Conservation (phyloP, 2,113 vertebrate genomes). For the Baryphthengus martii region DNA sequence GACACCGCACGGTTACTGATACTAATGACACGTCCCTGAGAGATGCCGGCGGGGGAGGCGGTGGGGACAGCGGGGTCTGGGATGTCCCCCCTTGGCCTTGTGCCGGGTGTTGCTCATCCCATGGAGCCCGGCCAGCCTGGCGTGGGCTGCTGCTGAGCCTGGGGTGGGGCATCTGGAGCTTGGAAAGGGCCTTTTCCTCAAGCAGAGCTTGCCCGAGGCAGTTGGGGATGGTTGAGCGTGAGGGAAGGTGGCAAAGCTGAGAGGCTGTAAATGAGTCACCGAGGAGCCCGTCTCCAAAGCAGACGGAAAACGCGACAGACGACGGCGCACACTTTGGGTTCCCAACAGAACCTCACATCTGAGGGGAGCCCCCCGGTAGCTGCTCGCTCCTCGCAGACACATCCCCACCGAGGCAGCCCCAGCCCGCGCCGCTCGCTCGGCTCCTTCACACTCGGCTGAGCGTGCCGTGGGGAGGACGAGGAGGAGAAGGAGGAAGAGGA, state of each 20-base stretch:
- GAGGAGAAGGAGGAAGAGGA: neutral
- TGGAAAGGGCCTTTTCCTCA: neutral
- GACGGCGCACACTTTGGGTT: fast-evolving
- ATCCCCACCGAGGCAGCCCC: neutral
- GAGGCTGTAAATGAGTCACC: neutral
- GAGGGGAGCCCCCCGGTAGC: neutral
- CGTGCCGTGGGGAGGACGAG: neutral
- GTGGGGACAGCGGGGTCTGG: neutral
- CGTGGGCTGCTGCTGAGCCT: neutral
- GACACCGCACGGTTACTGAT: neutral
- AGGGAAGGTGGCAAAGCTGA: neutral
- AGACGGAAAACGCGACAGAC: fast-evolving
- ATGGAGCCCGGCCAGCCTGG: neutral
- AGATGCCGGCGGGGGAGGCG: neutral
- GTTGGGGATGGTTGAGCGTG: neutral
- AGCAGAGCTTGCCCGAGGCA: neutral
- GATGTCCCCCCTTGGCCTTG: neutral
- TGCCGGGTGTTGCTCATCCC: neutral
- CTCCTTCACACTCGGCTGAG: constrained; percentile 7
- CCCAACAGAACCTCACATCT: neutral
- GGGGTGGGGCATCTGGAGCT: neutral
- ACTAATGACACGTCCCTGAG: neutral
- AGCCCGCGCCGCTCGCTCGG: neutral
- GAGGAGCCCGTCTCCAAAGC: neutral
- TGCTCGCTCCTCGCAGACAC: neutral